Evolutionary conservation across 2,888 invertebrate genomes (phyloP).

Genomic region (Microctonus aethiopoides): DNA sequence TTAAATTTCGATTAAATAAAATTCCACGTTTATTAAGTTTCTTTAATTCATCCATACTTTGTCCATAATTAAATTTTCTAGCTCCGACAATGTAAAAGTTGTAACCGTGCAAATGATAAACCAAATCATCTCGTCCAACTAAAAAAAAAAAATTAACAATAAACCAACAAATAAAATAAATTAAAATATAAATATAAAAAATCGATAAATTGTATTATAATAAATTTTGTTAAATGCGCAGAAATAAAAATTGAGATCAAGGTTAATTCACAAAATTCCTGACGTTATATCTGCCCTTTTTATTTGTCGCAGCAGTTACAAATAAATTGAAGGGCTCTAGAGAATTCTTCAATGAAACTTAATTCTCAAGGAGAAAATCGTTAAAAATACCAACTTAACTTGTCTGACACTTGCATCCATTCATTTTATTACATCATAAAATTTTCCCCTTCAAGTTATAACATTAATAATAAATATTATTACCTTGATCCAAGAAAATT

Average conservation of each 20-base stretch:
- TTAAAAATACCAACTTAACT: not conserved
- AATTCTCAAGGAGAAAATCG: not conserved
- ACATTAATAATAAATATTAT: not conserved
- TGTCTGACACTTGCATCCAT: no score
- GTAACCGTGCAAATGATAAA: constrained; percentile 82
- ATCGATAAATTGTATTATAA: not conserved
- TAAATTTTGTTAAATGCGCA: no score
- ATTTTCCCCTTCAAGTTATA: not conserved
- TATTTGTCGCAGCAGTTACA: not conserved
- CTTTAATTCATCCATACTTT: constrained; percentile 70
- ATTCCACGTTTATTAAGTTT: constrained; percentile 71
- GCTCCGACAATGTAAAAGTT: constrained; percentile 77
- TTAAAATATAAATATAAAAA: constrained; percentile 13
- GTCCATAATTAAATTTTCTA: constrained; percentile 69
- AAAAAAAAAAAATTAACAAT: constrained; percentile 41
- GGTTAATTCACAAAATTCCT: no score
- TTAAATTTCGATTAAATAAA: constrained; percentile 71
- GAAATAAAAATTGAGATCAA: no score
- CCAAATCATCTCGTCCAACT: constrained; percentile 76
- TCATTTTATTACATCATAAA: no score
- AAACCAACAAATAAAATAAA: not conserved
- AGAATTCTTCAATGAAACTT: not conserved
- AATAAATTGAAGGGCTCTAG: not conserved
- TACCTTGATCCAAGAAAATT: constrained; percentile 81
- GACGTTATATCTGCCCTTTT: no score